These are phyloP conservation scores for Megalonaias nervosa DNA, from an alignment of 1,140 invertebrate genomes.

Conservation along the genomic window DNA sequence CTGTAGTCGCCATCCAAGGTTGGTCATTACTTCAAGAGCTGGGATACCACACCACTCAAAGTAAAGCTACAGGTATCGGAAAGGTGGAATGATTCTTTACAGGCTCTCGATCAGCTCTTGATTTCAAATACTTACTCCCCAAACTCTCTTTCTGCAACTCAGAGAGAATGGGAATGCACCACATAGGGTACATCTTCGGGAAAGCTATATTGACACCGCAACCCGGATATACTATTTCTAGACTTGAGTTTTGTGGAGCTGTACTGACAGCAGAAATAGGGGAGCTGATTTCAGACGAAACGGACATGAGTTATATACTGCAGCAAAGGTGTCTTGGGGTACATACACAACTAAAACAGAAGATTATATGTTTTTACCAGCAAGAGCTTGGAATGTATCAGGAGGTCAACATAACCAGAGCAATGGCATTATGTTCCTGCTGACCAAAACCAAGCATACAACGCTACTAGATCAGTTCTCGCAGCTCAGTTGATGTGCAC, in stretches of 20 bases:
- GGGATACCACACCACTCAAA: slow-evolving; percentile 29
- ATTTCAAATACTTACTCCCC: not conserved
- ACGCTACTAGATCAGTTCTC: slow-evolving; percentile 21
- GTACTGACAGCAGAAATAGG: slow-evolving; percentile 33
- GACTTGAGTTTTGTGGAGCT: slow-evolving; percentile 39
- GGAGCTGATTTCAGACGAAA: slow-evolving; percentile 12
- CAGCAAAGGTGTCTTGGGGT: slow-evolving; percentile 33
- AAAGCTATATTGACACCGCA: slow-evolving; percentile 34
- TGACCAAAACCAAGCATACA: slow-evolving; percentile 40
- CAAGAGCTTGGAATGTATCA: slow-evolving; percentile 32
- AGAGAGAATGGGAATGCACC: not conserved
- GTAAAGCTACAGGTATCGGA: slow-evolving; percentile 8
- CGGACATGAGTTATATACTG: slow-evolving; percentile 11
- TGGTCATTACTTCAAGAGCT: slow-evolving; percentile 25
- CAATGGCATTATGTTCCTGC: slow-evolving; percentile 37
- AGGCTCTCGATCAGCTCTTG: not conserved
- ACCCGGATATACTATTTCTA: slow-evolving; percentile 17
- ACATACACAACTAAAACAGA: slow-evolving; percentile 32
- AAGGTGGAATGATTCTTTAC: not conserved
- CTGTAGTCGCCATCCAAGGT: slow-evolving; percentile 30
- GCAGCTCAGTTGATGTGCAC: slow-evolving; percentile 2
- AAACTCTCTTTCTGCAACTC: not conserved
- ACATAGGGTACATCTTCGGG: slow-evolving; percentile 23
- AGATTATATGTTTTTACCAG: slow-evolving; percentile 40
- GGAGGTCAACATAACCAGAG: slow-evolving; percentile 6